phyloP scores from a whole-genome alignment of 2,797 vertebrate genomes.

The Pipistrellus pygmaeus region DNA sequence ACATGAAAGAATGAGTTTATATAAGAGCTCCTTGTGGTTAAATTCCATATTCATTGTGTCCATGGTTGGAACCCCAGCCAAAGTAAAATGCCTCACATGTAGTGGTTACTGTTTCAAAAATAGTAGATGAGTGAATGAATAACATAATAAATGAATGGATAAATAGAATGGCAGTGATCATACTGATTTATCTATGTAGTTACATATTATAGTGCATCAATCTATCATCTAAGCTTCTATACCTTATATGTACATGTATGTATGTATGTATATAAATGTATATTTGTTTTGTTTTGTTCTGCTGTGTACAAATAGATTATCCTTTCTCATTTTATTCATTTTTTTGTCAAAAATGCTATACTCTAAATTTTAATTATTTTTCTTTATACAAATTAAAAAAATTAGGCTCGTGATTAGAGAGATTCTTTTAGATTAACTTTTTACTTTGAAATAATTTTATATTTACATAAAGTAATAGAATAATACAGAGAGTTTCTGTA shows the following conservation, averaged over 20 bases:
- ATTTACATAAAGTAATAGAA: not conserved
- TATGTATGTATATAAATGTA: not conserved
- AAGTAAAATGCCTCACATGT: not conserved
- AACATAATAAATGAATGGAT: not conserved
- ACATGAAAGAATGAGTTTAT: not conserved
- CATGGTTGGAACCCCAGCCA: not conserved
- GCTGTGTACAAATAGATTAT: not conserved
- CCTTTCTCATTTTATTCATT: not conserved
- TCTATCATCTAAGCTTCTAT: not conserved
- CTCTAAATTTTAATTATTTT: not conserved
- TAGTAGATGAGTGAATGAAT: not conserved
- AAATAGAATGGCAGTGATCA: not conserved
- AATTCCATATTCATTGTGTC: not conserved
- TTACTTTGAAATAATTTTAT: not conserved
- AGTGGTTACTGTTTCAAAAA: slow-evolving; percentile 1
- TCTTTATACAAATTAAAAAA: not conserved
- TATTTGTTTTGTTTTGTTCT: not conserved
- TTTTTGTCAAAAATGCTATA: slow-evolving; percentile 17
- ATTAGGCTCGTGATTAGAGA: not conserved
- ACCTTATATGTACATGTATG: not conserved
- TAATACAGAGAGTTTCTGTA: not conserved
- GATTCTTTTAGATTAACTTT: slow-evolving; percentile 29
- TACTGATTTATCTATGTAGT: not conserved
- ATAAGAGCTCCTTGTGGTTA: not conserved
- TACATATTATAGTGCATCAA: not conserved